Percentiles rank a stretch among this genome's conserved stretches.
These are phyloP conservation scores for Sigmodon hispidus DNA, from an alignment of 2,113 vertebrate genomes.

Conservation along the genomic window DNA sequence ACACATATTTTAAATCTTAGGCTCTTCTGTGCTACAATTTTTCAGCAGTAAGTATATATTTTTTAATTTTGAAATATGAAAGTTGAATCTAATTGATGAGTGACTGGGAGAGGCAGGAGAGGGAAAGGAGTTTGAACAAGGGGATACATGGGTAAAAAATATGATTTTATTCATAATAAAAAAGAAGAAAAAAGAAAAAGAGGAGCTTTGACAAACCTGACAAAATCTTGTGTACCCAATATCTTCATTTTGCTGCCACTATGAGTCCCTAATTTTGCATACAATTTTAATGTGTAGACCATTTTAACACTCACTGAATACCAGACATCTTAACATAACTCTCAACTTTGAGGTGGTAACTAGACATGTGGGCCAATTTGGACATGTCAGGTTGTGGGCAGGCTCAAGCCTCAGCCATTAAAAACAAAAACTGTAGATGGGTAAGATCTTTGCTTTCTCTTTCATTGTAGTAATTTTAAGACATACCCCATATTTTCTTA, in stretches of 20 bases:
- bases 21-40: background rate
- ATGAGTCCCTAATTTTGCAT: background rate
- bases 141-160: too few species aligned
- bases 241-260: conserved; percentile 15
- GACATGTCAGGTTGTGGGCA: background rate
- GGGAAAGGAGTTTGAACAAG: too few species aligned
- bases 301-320: background rate
- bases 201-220: conserved; percentile 4
- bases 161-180: too few species aligned
- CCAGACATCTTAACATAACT: background rate
- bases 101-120: too few species aligned
- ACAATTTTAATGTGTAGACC: background rate
- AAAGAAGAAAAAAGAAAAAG: background rate
- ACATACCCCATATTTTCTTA: background rate
- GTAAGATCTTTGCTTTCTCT: background rate
- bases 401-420: background rate
- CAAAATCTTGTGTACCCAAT: background rate
- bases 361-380: background rate
- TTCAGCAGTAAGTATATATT: background rate
- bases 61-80: conserved; percentile 11
- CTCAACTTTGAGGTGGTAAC: background rate
- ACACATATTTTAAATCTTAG: conserved; percentile 38
- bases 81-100: conserved; percentile 17
- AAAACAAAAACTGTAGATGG: background rate
- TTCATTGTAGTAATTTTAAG: background rate